Evolutionary conservation across 2,797 vertebrate genomes (phyloP), one percentile per base, ranked within the genome.

Genomic region (Anguilla anguilla): DNA sequence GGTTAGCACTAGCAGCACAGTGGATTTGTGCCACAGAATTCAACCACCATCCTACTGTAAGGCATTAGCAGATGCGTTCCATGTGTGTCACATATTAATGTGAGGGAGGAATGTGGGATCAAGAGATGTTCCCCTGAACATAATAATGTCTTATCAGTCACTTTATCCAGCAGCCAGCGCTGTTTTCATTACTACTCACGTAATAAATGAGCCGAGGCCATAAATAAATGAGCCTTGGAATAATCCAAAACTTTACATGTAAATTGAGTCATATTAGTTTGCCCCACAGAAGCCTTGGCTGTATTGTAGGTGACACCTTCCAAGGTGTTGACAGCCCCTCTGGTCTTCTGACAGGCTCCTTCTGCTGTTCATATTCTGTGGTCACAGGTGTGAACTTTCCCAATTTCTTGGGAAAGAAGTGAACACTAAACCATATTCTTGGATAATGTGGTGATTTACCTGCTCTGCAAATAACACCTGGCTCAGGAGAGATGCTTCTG

Each of bases 1-100:
- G 64, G 82, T 67, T 57, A 25, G 81, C 51, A 11, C 53, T 57
- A 25, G 81, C 51, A 11, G 67, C 51, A 39, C 25, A 74, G 31
- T 49, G 53, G 79, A 83, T 84, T 55, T 72, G 43, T 49, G 0
- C 39, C 43, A 72, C 49, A 13, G 59, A 87, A 57, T 84, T 51
- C 61, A 46, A 55, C 49, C 87, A 6, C 15, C 3, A 11, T 49
- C 55, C 87, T 59, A 83, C 87, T 11, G 49, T 61, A 87, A 69
- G 59, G 81, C 69, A 59, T 49, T 82, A 49, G 74, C 28, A 3
- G 43, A 82, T 46, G n/a, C 51, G 11, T 82, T 82, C 43, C 79
- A 31, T 28, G n/a, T 17, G 28, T 15, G 9, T 83, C 51, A 55
- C n/a, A n/a, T 53, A 5, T 83, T 83, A 4, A 79, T 46, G 74